Conservation (phyloP, 2,113 vertebrate species). For the Malurus elegans region DNA sequence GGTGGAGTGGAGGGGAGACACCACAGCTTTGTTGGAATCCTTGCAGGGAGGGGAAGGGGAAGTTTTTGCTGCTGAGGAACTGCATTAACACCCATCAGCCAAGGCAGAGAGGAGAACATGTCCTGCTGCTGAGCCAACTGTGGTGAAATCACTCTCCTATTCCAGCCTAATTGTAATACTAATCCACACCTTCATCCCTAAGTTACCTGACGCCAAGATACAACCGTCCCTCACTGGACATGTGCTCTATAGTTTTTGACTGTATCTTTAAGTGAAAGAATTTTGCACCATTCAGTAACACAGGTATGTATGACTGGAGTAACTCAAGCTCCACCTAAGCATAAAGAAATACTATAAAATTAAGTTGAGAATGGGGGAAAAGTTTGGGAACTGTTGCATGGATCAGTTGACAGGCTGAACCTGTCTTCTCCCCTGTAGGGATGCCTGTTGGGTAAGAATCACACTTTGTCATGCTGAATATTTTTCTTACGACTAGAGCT, state of each 20-base stretch:
- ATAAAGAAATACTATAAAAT: background rate
- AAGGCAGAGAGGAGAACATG: background rate
- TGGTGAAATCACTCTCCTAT: background rate
- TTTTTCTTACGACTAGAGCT: rapidly evolving
- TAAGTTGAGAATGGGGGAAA: background rate
- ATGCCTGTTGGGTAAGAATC: background rate
- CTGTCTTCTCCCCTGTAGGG: background rate
- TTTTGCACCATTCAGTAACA: background rate
- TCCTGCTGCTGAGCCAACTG: background rate
- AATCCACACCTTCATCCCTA: background rate
- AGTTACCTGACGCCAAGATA: rapidly evolving
- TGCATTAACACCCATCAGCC: background rate
- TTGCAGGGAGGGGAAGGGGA: rapidly evolving
- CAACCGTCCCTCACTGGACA: background rate
- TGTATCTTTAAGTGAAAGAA: background rate
- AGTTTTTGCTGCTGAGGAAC: background rate
- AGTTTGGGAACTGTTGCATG: background rate
- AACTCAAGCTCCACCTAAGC: background rate
- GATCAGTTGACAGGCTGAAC: background rate
- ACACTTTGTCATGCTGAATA: background rate
- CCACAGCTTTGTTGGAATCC: rapidly evolving
- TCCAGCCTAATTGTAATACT: background rate
- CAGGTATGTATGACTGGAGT: background rate
- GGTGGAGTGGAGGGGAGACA: background rate
- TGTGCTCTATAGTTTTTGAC: rapidly evolving